Conservation (phyloP, 2,888 invertebrate species). For the Rugalucina vietnamica region DNA sequence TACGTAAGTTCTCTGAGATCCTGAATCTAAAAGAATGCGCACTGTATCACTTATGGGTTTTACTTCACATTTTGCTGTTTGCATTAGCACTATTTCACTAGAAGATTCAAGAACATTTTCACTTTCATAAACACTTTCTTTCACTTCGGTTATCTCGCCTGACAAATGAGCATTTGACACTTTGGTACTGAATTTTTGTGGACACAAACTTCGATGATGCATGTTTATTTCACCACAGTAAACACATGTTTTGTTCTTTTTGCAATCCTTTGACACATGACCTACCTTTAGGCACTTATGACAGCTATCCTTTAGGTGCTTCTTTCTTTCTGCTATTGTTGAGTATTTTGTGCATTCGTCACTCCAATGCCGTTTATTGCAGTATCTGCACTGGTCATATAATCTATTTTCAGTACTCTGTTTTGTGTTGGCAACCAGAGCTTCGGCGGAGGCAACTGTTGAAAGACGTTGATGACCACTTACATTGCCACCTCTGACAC, state of each 20-base stretch:
- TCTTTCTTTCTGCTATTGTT: not conserved
- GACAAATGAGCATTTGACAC: not conserved
- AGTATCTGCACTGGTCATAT: not conserved
- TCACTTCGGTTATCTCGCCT: not conserved
- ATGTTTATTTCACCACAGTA: conserved; percentile 13
- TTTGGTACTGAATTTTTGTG: conserved; percentile 13
- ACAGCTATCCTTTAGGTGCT: not conserved
- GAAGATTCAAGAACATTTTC: conserved; percentile 11
- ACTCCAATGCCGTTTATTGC: not conserved
- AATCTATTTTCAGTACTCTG: not conserved
- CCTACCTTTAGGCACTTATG: conserved; percentile 9
- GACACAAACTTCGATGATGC: conserved; percentile 9
- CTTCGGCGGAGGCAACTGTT: not conserved
- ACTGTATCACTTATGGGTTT: not conserved
- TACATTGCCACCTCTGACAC: not conserved
- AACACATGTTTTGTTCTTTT: not conserved
- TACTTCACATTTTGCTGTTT: not conserved
- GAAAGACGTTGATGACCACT: not conserved
- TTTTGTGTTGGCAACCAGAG: not conserved
- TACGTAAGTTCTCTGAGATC: conserved; percentile 22
- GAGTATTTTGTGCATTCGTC: not conserved
- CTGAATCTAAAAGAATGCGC: conserved; percentile 29
- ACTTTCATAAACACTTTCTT: not conserved
- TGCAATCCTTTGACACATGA: conserved; percentile 17
- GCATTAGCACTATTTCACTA: conserved; percentile 8